Conservation (phyloP, 2,888 invertebrate species). For the Coecobrya sp. region DNA sequence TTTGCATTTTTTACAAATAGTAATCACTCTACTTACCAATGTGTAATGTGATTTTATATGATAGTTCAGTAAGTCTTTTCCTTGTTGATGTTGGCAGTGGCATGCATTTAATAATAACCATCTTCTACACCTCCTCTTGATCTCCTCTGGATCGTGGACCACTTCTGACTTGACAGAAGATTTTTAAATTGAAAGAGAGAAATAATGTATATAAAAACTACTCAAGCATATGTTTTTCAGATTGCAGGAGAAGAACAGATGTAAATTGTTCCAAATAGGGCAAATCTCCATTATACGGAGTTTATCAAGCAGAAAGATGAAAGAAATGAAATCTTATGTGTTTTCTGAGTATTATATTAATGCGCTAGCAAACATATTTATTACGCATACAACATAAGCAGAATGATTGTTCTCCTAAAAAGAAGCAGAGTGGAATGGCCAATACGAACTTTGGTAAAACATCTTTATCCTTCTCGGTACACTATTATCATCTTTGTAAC, state of each 20-base stretch:
- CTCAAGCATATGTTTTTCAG: conserved; percentile 44
- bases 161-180: conserved; percentile 53
- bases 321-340: conserved; percentile 39
- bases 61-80: background rate
- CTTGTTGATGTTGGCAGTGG: conserved; percentile 15
- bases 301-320: conserved; percentile 57
- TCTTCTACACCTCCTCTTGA: background rate
- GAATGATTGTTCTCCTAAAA: background rate
- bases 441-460: background rate
- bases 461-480: background rate
- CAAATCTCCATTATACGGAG: conserved; percentile 19
- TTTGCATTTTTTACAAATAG: conserved; percentile 33
- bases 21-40: background rate
- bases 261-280: conserved; percentile 57
- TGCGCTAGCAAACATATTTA: background rate
- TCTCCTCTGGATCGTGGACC: conserved; percentile 37
- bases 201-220: background rate
- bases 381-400: background rate
- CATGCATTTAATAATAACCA: background rate
- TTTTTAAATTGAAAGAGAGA: background rate
- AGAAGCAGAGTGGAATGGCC: background rate
- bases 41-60: background rate
- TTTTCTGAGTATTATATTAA: background rate
- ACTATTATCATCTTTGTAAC: background rate
- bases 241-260: conserved; percentile 15